Evolutionary conservation across 2,113 vertebrate species (phyloP).

Genomic region (Mola mola): DNA sequence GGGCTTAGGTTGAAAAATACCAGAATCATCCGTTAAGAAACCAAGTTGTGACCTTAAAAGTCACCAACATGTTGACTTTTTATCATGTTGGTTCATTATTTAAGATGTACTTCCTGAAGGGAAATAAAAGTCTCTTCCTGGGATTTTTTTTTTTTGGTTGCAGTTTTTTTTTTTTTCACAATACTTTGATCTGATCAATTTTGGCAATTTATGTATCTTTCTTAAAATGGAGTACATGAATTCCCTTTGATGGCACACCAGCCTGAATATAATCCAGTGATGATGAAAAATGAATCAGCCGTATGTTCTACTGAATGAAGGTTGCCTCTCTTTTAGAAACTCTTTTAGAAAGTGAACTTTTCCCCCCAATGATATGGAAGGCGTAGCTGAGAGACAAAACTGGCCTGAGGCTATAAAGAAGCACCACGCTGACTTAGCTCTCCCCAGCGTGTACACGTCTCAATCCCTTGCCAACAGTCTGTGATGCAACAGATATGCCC

Average conservation of each 20-base stretch:
- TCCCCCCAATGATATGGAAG: conserved; percentile 64
- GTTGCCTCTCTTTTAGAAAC: conserved; percentile 46
- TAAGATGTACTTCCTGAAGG: not conserved
- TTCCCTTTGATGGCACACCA: conserved; percentile 21
- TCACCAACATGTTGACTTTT: not conserved
- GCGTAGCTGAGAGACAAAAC: conserved; percentile 70
- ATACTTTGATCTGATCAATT: conserved; percentile 3
- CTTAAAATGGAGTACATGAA: not conserved
- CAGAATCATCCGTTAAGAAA: too few relatives aligned
- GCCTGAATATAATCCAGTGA: conserved; percentile 54
- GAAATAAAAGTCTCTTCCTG: not conserved
- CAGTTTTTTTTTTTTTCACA: not conserved
- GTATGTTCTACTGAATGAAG: conserved; percentile 63
- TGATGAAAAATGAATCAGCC: conserved; percentile 56
- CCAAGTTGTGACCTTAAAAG: not conserved
- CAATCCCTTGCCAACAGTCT: conserved; percentile 56
- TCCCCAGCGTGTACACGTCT: conserved; percentile 59
- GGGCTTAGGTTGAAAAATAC: too few relatives aligned
- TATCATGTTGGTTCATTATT: too few relatives aligned
- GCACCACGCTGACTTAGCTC: conserved; percentile 66
- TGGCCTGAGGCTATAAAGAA: conserved; percentile 68
- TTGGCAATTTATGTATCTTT: not conserved
- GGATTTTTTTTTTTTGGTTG: too few relatives aligned
- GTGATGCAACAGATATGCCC: conserved; percentile 67
- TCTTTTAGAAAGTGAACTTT: conserved; percentile 70